phyloP scores from a whole-genome alignment of 2,113 vertebrate genomes.

The Carassius gibelio region DNA sequence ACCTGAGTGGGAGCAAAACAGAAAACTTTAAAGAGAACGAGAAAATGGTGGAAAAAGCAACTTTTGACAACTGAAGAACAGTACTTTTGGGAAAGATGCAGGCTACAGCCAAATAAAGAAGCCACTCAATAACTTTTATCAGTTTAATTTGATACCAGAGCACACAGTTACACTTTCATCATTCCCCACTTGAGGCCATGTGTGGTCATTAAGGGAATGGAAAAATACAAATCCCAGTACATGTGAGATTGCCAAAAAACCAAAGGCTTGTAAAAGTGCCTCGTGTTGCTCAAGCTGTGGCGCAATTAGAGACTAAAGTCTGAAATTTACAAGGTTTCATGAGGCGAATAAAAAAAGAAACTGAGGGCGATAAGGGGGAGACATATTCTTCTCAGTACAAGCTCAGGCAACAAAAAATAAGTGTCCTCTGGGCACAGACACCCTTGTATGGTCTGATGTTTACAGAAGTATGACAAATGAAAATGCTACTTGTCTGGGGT shows the following conservation, averaged over 20 bases:
- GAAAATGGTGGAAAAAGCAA: neutral
- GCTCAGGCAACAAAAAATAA: slow-evolving; percentile 1
- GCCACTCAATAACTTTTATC: neutral
- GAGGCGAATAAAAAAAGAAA: neutral
- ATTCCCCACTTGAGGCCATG: neutral
- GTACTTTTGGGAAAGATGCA: neutral
- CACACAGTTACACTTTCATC: neutral
- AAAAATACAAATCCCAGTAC: slow-evolving; percentile 21
- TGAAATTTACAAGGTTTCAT: slow-evolving; percentile 18
- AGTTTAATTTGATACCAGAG: slow-evolving; percentile 2
- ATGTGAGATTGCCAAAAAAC: slow-evolving; percentile 30
- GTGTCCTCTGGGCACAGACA: slow-evolving; percentile 20
- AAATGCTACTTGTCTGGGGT: slow-evolving; percentile 24
- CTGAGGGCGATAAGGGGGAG: neutral
- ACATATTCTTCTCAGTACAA: slow-evolving; percentile 23
- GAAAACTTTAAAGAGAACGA: neutral
- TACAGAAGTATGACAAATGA: slow-evolving; percentile 16
- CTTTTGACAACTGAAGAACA: neutral
- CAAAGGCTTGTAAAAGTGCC: slow-evolving; percentile 34
- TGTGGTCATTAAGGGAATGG: slow-evolving; percentile 35
- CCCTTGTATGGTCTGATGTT: slow-evolving; percentile 7
- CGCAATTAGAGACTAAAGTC: neutral
- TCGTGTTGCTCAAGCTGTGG: slow-evolving; percentile 16
- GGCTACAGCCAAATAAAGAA: neutral
- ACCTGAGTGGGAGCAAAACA: slow-evolving; percentile 71